Evolutionary conservation across 2,113 vertebrate species (phyloP).

Genomic region (Camelus dromedarius): DNA sequence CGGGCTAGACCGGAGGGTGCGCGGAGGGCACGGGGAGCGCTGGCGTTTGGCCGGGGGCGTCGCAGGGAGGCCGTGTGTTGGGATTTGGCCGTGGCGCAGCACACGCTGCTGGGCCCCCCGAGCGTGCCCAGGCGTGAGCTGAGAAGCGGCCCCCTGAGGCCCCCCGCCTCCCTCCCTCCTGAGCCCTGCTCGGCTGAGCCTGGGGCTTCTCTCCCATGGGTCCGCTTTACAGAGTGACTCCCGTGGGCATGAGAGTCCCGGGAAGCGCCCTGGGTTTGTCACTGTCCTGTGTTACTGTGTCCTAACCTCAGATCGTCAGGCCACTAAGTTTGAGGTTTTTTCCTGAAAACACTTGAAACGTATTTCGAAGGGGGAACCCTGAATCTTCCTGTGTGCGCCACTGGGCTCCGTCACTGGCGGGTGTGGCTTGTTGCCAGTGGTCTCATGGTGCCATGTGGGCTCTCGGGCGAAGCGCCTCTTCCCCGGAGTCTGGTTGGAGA

Average conservation of each 20-base stretch:
- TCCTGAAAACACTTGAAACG: background rate
- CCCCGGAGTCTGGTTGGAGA: background rate
- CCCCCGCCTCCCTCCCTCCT: background rate
- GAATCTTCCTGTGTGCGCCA: background rate
- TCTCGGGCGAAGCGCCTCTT: background rate
- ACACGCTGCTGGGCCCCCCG: background rate
- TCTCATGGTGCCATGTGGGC: fast-evolving
- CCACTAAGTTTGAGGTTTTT: background rate
- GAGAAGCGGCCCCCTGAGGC: background rate
- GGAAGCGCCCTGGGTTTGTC: background rate
- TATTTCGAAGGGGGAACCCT: background rate
- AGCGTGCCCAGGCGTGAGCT: background rate
- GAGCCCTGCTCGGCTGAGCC: background rate
- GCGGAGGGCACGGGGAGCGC: background rate
- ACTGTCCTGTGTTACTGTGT: background rate
- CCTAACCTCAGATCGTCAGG: background rate
- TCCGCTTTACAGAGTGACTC: background rate
- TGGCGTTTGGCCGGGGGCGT: too few relatives aligned
- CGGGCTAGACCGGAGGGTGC: background rate
- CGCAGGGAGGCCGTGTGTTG: background rate
- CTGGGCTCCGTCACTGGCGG: background rate
- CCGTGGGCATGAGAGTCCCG: conserved; percentile 28
- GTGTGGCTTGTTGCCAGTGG: fast-evolving
- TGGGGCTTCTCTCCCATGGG: background rate
- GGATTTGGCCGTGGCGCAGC: background rate